Base-by-base conservation (phyloP, 2,888 invertebrate genomes). In the Meganola albula region DNA sequence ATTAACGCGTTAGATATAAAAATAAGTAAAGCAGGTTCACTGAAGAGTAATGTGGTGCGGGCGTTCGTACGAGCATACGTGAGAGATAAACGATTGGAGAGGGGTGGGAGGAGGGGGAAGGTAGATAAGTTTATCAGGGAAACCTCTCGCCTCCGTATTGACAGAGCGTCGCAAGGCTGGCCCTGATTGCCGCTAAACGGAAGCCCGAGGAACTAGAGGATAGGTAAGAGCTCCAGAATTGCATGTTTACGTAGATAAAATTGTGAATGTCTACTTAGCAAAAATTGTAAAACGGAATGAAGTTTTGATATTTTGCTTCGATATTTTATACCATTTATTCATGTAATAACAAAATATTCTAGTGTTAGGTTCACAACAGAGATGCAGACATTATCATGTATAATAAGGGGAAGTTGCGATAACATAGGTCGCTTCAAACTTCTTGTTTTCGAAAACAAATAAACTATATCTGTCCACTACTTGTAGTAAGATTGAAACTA, bases 91-190 rank as follows among this genome's bases (percentile, higher is more conserved):
- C 80, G 80, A 79, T 77, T 70, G 70, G 53, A 71, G 78, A 63
- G 66, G 66, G 61, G 64, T 59, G 63, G 66, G 63, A 62, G 54
- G 48, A 50, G 53, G 63, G 62, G 54, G 48, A 50, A 53, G 56
- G 46, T 44, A 78, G 79, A 83, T 84, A 84, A 84, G 79, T 84
- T 84, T 84, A 84, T 84, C 84, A 82, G 74, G 68, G 74, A 77
- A 80, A 79, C 79, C 82, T 80, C 78, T 83, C 79, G 79, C 73
- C 75, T 75, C 69, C 70, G 73, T 84, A 84, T 84, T 84, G 84
- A 84, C 83, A 80, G 76, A 80, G 72, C 82, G 74, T 74, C 79
- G 83, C 74, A 72, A 66, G 74, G 69, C 63, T 64, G 73, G 70
- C 70, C 72, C 75, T 83, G 82, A 83, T 84, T 85, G 82, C 77